Percentiles rank a stretch among this genome's conserved stretches.
These are phyloP conservation scores for Isoperla grammatica DNA, from an alignment of 2,888 invertebrate genomes.

Conservation along the genomic window DNA sequence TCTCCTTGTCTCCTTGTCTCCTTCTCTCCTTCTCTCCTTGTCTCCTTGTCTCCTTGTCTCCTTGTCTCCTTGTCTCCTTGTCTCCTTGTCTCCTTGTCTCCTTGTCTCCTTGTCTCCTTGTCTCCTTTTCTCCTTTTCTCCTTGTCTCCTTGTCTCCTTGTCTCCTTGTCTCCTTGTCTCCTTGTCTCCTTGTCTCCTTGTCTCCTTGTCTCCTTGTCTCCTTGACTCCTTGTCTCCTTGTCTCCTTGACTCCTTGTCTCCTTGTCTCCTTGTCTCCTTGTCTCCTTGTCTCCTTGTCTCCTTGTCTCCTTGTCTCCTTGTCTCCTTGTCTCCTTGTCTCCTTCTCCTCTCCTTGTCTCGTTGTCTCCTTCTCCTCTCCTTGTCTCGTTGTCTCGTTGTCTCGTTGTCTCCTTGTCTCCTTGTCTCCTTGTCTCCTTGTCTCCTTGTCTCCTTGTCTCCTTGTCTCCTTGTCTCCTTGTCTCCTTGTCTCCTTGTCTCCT, in stretches of 20 bases:
- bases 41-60: neutral
- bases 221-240: too few relatives aligned
- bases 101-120: neutral
- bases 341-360: too few relatives aligned
- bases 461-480: neutral
- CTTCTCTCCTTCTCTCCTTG: too few relatives aligned
- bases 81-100: neutral
- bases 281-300: neutral
- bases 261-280: neutral
- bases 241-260: neutral
- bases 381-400: too few relatives aligned
- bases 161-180: too few relatives aligned
- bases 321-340: constrained; percentile 2
- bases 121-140: neutral
- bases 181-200: neutral
- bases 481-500: neutral
- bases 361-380: too few relatives aligned
- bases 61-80: neutral
- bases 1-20: neutral
- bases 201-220: constrained; percentile 1
- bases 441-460: too few relatives aligned
- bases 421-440: neutral
- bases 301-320: neutral
- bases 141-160: neutral
- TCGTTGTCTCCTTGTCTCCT: too few relatives aligned